These are phyloP conservation scores for Muscicapa comitata DNA, from an alignment of 2,797 vertebrate species.

Conservation along the genomic window DNA sequence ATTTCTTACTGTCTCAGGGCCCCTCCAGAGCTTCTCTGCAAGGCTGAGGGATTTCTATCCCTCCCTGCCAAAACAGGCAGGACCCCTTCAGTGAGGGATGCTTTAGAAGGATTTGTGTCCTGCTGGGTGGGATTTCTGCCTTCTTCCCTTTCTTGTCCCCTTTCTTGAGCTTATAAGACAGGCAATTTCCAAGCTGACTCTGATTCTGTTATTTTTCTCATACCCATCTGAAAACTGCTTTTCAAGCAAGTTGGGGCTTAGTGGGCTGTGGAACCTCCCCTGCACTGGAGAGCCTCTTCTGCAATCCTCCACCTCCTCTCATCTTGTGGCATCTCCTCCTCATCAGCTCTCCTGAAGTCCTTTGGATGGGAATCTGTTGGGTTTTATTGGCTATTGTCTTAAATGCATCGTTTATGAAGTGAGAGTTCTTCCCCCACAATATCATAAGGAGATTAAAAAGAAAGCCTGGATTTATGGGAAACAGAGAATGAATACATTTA, in stretches of 20 bases:
- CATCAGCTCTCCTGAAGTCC: neutral
- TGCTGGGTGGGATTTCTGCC: neutral
- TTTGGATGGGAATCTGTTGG: neutral
- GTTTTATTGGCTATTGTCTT: neutral
- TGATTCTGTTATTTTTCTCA: neutral
- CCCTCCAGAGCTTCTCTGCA: neutral
- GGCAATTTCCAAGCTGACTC: neutral
- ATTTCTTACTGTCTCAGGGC: neutral
- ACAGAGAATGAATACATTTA: neutral
- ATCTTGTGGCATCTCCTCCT: neutral
- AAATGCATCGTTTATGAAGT: neutral
- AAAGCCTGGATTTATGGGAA: neutral
- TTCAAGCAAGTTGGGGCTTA: neutral
- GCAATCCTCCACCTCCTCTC: neutral
- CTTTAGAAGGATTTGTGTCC: neutral
- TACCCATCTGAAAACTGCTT: neutral
- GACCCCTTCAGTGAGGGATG: fast-evolving
- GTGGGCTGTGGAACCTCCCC: neutral
- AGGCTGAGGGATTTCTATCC: neutral
- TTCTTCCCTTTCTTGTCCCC: neutral
- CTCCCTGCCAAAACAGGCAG: neutral
- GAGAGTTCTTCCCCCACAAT: neutral
- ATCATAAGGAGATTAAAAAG: neutral
- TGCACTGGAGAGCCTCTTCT: neutral
- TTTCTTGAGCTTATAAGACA: neutral